Conservation (phyloP, 2,113 vertebrate species). For the Catagonus wagneri region DNA sequence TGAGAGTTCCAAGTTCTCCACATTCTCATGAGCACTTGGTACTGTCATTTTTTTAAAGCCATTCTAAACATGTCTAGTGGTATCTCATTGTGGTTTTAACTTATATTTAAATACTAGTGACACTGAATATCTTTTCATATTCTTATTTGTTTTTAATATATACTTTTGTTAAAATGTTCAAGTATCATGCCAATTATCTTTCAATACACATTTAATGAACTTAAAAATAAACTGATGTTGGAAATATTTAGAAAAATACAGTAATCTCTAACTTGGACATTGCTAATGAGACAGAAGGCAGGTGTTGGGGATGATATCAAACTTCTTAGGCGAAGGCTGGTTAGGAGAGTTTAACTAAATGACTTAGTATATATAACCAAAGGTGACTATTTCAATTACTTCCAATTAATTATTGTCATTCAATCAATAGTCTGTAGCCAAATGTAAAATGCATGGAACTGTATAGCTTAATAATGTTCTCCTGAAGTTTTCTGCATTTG, state of each 20-base stretch:
- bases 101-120: slow-evolving; percentile 20
- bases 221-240: neutral
- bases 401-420: neutral
- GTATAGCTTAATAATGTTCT: neutral
- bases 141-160: neutral
- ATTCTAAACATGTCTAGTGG: neutral
- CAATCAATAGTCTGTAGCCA: neutral
- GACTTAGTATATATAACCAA: neutral
- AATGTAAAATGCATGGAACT: slow-evolving; percentile 21
- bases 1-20: neutral
- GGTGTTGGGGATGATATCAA: neutral
- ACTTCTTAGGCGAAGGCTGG: neutral
- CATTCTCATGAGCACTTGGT: neutral
- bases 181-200: neutral
- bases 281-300: neutral
- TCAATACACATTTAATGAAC: neutral
- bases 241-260: too few species aligned
- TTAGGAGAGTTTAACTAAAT: neutral
- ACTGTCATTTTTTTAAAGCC: neutral
- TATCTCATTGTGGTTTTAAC: neutral
- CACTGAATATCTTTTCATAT: neutral
- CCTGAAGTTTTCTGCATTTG: neutral
- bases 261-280: too few species aligned
- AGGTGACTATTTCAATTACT: neutral
- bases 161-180: neutral